A percentile compares a stretch with the other conserved stretches of the same genome.
phyloP scores from a whole-genome alignment of 2,797 vertebrate genomes.

The Vireo griseus region DNA sequence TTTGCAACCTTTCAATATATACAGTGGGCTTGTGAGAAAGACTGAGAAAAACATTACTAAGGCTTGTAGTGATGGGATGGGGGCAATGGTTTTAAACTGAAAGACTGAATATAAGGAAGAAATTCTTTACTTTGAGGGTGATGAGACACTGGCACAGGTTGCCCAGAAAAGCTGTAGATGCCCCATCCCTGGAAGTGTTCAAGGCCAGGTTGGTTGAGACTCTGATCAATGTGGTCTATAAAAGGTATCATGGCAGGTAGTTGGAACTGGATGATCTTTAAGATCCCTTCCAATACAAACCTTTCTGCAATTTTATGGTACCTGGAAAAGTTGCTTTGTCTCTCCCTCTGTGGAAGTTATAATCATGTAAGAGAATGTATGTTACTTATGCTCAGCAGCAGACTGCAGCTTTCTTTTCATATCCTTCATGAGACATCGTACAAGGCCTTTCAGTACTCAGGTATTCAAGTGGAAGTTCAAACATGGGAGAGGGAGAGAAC shows the following conservation, averaged over 20 bases:
- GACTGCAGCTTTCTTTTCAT: not conserved
- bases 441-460: not conserved
- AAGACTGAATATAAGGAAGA: not conserved
- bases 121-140: not conserved
- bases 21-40: not conserved
- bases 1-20: fast-evolving
- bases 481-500: not conserved
- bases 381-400: not conserved
- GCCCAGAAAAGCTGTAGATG: not conserved
- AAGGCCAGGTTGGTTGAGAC: not conserved
- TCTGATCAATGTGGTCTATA: not conserved
- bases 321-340: not conserved
- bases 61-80: not conserved
- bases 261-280: not conserved
- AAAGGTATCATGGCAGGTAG: fast-evolving
- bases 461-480: not conserved
- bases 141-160: not conserved
- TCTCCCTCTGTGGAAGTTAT: not conserved
- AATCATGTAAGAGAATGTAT: not conserved
- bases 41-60: not conserved
- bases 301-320: not conserved
- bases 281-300: not conserved
- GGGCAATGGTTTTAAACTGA: not conserved
- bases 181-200: not conserved
- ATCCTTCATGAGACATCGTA: not conserved